These are phyloP conservation scores for Thumatha senex DNA, from an alignment of 2,888 invertebrate species.

Conservation along the genomic window DNA sequence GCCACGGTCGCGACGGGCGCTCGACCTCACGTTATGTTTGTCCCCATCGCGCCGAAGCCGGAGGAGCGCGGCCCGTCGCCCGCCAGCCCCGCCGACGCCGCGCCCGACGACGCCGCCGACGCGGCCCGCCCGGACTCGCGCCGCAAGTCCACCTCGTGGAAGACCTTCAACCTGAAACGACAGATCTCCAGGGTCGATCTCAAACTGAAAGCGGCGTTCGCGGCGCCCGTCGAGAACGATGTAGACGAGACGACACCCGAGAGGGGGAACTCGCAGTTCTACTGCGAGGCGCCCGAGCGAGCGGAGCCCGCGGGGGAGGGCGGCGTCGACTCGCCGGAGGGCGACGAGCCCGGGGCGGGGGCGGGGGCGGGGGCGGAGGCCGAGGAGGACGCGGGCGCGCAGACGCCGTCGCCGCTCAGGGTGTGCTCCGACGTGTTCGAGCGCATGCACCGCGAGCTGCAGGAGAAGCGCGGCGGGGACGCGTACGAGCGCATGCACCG, in stretches of 20 bases:
- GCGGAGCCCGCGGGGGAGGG: constrained; percentile 41
- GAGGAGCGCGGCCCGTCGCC: constrained; percentile 50
- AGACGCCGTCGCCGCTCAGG: constrained; percentile 50
- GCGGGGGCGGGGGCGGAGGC: constrained; percentile 23
- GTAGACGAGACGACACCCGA: constrained; percentile 54
- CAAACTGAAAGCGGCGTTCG: constrained; percentile 87
- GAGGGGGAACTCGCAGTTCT: constrained; percentile 65
- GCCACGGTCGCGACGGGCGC: constrained; percentile 31
- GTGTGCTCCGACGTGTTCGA: constrained; percentile 70
- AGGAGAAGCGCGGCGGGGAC: constrained; percentile 59
- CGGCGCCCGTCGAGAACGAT: constrained; percentile 69
- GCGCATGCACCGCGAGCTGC: constrained; percentile 69
- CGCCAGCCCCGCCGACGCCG: constrained; percentile 37
- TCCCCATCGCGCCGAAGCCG: constrained; percentile 64
- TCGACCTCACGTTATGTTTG: constrained; percentile 61
- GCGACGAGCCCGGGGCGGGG: constrained; percentile 38
- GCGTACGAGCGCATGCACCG: constrained; percentile 71
- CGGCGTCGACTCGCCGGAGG: constrained; percentile 28
- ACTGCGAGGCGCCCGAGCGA: constrained; percentile 49
- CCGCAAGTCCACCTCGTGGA: constrained; percentile 88
- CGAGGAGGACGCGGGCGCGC: constrained; percentile 38
- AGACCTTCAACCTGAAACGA: constrained; percentile 91
- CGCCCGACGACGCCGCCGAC: constrained; percentile 22
- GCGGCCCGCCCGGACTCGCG: constrained; percentile 72
- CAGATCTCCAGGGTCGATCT: constrained; percentile 91